These are phyloP conservation scores for Caenorhabditis parvicauda DNA, from an alignment of 2,888 invertebrate genomes.

Conservation along the genomic window DNA sequence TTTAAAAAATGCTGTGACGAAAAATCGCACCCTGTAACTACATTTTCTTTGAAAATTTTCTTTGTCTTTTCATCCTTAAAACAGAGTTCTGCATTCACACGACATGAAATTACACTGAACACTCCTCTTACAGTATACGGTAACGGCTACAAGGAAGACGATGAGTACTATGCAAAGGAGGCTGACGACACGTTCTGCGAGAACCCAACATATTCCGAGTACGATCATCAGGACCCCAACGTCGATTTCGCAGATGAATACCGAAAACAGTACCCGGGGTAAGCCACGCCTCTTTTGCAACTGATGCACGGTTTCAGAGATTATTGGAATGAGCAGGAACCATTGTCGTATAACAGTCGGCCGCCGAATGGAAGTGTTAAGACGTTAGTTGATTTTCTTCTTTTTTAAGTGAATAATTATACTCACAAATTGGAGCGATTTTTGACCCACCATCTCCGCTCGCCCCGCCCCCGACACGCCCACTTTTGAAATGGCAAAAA, in stretches of 20 bases:
- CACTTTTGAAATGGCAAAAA: too few species aligned
- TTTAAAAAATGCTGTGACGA: too few species aligned
- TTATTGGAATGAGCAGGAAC: slow-evolving; percentile 46
- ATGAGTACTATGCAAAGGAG: slow-evolving; percentile 12
- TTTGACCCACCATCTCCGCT: too few species aligned
- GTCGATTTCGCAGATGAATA: slow-evolving; percentile 15
- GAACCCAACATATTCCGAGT: slow-evolving; percentile 33
- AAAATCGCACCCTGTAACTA: too few species aligned
- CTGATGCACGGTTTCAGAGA: slow-evolving; percentile 13
- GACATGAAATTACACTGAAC: background rate
- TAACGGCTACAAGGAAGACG: slow-evolving; percentile 22
- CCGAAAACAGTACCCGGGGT: slow-evolving; percentile 17
- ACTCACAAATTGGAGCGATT: too few species aligned
- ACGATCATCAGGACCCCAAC: slow-evolving; percentile 10
- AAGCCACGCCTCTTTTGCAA: background rate
- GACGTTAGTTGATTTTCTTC: slow-evolving; percentile 6
- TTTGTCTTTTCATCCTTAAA: background rate
- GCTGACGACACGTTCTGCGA: slow-evolving; percentile 27
- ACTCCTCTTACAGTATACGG: slow-evolving; percentile 17
- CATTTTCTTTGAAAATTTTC: background rate
- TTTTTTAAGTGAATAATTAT: background rate
- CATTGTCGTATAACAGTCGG: slow-evolving; percentile 54
- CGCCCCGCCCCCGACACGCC: too few species aligned
- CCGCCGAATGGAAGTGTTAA: slow-evolving; percentile 34
- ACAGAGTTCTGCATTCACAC: too few species aligned